Base-by-base conservation (phyloP, 2,888 invertebrate species). In the Ypsolopha sequella region DNA sequence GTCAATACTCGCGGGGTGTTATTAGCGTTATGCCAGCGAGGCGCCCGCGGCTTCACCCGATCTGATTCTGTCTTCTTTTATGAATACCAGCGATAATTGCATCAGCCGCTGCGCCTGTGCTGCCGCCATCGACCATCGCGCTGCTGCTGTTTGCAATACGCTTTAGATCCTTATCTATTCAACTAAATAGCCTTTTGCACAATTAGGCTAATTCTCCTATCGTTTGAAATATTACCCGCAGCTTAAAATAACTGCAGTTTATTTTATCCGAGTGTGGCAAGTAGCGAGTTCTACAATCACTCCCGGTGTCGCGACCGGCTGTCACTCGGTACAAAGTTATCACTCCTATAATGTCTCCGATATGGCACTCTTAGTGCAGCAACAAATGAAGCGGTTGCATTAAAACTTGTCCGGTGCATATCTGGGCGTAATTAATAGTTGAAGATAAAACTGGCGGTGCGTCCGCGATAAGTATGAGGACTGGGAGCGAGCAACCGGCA, bases 361-460 rank as follows among this genome's bases (percentile, higher is more conserved):
- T 84, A 82, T 77, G 74, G 80, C 75, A 80, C 80, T 81, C 73
- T 73, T 66, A 68, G 70, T 63, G 68, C 69, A 64, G 62, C 73
- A 74, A 79, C 81, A 80, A 84, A 86, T 86, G 85, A 86, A 85
- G 86, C 80, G 76, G 81, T 86, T 78, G 86, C 82, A 84, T 85
- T 85, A 82, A 80, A 82, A 82, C 80, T 81, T 80, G 82, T 81
- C 85, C 73, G 63, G 69, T 70, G 76, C 76, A 78, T 84, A 84
- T 81, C 84, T 75, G 68, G 65, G 68, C 68, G 75, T 85, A 86
- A 86, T 86, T 84, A 86, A 86, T 86, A 85, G 82, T 71, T 64
- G 61, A 66, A 75, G 85, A 86, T 86, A 85, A 81, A 77, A 77
- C 24, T 9, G 61, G 70, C 64, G 63, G 69, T 71, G 73, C 70